Base-by-base conservation (phyloP, 2,888 invertebrate species). In the Nomada fabriciana region DNA sequence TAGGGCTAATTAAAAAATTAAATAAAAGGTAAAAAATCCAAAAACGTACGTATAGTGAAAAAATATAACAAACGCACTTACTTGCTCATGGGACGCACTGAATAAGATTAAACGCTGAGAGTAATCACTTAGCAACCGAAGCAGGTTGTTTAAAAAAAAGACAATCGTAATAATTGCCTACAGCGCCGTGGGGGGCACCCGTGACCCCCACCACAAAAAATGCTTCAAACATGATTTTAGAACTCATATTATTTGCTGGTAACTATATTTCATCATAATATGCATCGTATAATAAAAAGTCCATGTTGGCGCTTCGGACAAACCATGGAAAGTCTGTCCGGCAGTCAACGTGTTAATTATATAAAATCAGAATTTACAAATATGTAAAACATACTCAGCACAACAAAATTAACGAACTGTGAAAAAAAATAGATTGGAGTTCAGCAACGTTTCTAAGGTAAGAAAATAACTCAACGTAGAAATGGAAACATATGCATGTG, bases 281-380 rank as follows among this genome's bases (percentile, higher is more conserved):
- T 63, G 59, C 47, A 57, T 65, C 52, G 59, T 67, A 67, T 52
- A 67, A 67, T 52, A 9, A 75, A 67, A 75, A 75, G 60, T 75
- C 67, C 68, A 67, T 23, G 59, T 71, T 65, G 65, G 67, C 71
- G 59, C 71, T 59, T 11, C 64, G 64, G 55, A 52, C 50, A 68
- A 75, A 53, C 42, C 68, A 75, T 25, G 60, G 29, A 60, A 75
- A 75, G 68, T 75, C 47, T 65, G 64, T 60, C 23, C n/a, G 59
- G 76, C 76, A 65, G 52, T 59, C 76, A 71, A 77, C 71, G 76
- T 71, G 65, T 77, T 75, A 75, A 68, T 29, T 7, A 29, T 29
- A 29, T 29, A 29, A 29, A 29, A 29, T 29, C 29, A 7, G 0
- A 7, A 29, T 29, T 29, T 7, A 29, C 7, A 29, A 29, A 0